Evolutionary conservation across 2,888 invertebrate species (phyloP), one percentile per base, ranked within the genome.

Genomic region (Conus canariensis): DNA sequence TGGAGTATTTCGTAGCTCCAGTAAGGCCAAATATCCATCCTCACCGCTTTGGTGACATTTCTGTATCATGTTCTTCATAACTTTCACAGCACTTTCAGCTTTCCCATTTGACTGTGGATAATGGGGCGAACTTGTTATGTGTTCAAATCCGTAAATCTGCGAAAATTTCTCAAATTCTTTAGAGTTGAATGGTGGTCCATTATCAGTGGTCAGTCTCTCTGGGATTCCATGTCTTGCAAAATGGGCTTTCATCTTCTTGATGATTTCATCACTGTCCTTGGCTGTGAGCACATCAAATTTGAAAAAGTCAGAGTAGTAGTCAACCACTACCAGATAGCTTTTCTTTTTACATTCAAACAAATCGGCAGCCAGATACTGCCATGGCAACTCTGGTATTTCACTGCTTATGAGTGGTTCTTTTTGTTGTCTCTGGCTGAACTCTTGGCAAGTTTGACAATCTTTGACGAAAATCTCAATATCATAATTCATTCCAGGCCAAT

Each of bases 21-120:
- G n/a, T 10, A 85, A 14, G 6, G 85, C 56, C 58, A 82, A 22
- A 56, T 82, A 82, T 19, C 82, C 82, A 56, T 85, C 85, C n/a
- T 85, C n/a, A 19, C 59, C 85, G 19, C 59, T 85, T 8, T 59
- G 59, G 59, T 85, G 85, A 14, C 59, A 58, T 85, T 85, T 85
- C 56, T 56, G 45, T 25, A 77, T 83, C 82, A 56, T 22, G 58
- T 16, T 16, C 14, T 83, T 83, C 56, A 58, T 22, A 83, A 59
- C 22, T 85, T 85, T 85, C 7, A 85, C 85, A n/a, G 85, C 85
- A n/a, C 59, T 85, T 85, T 85, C 85, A 25, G 85, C 85, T 85
- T 85, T 60, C 85, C 85, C 25, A 14, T 85, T 85, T 22, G 25
- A n/a, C 25, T 85, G 85, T 7, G 59, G 85, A 60, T 60, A 58